Conservation (phyloP, 2,113 vertebrate genomes). For the Dipodomys stephensi region DNA sequence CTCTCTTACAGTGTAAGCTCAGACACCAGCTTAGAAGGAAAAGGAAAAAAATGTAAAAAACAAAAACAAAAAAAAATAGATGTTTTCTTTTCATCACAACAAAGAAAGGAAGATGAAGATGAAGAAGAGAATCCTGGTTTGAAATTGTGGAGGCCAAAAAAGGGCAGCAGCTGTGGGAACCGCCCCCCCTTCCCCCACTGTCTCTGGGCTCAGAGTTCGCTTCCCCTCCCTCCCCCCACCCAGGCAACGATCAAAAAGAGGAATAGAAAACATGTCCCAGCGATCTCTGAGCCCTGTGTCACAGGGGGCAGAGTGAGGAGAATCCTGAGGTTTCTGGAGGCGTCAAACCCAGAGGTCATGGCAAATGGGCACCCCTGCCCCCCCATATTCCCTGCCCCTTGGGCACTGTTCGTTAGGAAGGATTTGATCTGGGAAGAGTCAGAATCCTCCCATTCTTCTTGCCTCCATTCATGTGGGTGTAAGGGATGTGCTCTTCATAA, state of each 20-base stretch:
- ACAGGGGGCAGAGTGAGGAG: constrained; percentile 87
- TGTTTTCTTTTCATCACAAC: constrained; percentile 42
- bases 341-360: constrained; percentile 73
- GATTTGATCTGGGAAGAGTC: constrained; percentile 94
- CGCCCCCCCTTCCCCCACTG: constrained; percentile 78
- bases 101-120: not conserved
- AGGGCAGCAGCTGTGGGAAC: constrained; percentile 84
- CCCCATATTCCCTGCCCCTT: not conserved
- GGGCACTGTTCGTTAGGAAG: constrained; percentile 95
- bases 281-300: constrained; percentile 80
- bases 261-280: constrained; percentile 77
- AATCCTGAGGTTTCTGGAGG: constrained; percentile 96
- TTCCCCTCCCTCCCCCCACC: too few relatives aligned
- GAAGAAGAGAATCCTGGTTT: constrained; percentile 78
- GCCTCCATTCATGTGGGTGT: constrained; percentile 99
- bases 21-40: constrained; percentile 60
- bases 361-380: constrained; percentile 30
- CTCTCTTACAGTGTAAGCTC: constrained; percentile 68
- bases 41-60: not conserved
- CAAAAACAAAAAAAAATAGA: constrained; percentile 39
- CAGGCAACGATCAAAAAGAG: not conserved
- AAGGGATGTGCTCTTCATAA: constrained; percentile 96
- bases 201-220: constrained; percentile 91
- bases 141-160: constrained; percentile 74
- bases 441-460: constrained; percentile 97